Evolutionary conservation across 2,113 vertebrate genomes (phyloP), one percentile per base, ranked within the genome.

Genomic region (Percopsis transmontana): DNA sequence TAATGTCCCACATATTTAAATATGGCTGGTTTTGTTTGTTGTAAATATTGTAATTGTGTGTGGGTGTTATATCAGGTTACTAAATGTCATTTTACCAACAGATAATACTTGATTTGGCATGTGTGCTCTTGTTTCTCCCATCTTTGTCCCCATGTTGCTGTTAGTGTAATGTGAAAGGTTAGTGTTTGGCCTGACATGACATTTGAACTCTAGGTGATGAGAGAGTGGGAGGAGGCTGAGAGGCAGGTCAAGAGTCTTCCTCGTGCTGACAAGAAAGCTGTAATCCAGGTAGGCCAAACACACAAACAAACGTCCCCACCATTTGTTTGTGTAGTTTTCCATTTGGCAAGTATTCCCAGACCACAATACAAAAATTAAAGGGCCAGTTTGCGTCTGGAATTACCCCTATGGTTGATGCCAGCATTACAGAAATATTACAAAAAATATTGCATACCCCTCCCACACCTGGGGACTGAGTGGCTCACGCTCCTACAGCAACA

Each of bases 221-320:
- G 95, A 66, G 97, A 99, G 68, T 99, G 97, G 97, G 97, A 98
- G 79, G 97, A 99, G 77, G 97, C 96, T 3, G 97, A 99, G 62
- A 92, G 91, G 65, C 92, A 98, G 72, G 94, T 95, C 0, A 96
- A 98, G 79, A 99, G 93, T 70, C 94, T 99, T 58, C 95, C 97
- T 60, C 98, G 96, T 68, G 91, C 95, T 13, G 96, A 97, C 78
- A 95, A 96, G 71, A 98, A 99, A 83, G 96, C 95, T 24, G 92
- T 99, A 39, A 97, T 97, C 84, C 97, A 99, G 95, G 97, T 98
- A 88, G 60, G 68, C 38, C n/a, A 58, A 14, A 15, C n/a, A 15
- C 12, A 19, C 14, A 4, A 2, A 42, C 15, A 19, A 4, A 11
- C 19, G 13, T 19, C 20, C 57, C 5, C 39, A 24, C 13, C 1